Base-by-base conservation (phyloP, 2,113 vertebrate genomes). In the Mustela nigripes region DNA sequence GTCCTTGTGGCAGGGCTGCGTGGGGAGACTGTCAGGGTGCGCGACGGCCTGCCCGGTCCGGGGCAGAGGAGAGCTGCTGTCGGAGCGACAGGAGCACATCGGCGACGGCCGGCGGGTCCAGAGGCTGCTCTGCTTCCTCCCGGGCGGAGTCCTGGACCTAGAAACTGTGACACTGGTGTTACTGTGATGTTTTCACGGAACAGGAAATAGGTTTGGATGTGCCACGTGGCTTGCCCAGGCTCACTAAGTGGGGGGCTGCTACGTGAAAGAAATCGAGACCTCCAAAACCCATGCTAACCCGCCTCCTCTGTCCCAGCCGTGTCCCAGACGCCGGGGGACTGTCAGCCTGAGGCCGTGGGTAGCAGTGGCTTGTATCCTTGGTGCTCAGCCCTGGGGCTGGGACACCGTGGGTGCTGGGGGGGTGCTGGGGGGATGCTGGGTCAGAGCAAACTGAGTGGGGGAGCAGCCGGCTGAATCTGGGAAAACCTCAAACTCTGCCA, bases 371-470 rank as follows among this genome's bases (percentile, higher is more conserved):
- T 24, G 71, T 11, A 2, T 71, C 62, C 62, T 53, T 31, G 5
- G 7, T 39, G 39, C 76, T 60, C 39, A 31, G 50, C 74, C 21
- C 28, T 5, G 21, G 36, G 2, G 11, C 48, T 2, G 19, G 7
- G 2, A 10, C 15, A 6, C 16, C 24, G 7, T 1, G 6, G 5
- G 22, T 10, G 7, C 26, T n/a, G 2, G 0, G 80, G 3, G 6
- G 5, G 22, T 10, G 7, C 26, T n/a, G 2, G 0, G 80, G 3
- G n/a, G 28, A 1, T 56, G 0, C 24, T 50, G 63, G 22, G 50
- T 69, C 11, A 22, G 24, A 60, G 50, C 48, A 50, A 33, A 5
- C 4, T 0, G 33, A 7, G 26, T 56, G n/a, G 45, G 45, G 58
- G 81, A 48, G 76, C 83, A 67, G 2, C 50, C 9, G 5, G 31